Percentiles rank a stretch among this genome's conserved stretches.
These are phyloP conservation scores for Trissolcus brochymenae DNA, from an alignment of 2,888 invertebrate genomes.

Conservation along the genomic window DNA sequence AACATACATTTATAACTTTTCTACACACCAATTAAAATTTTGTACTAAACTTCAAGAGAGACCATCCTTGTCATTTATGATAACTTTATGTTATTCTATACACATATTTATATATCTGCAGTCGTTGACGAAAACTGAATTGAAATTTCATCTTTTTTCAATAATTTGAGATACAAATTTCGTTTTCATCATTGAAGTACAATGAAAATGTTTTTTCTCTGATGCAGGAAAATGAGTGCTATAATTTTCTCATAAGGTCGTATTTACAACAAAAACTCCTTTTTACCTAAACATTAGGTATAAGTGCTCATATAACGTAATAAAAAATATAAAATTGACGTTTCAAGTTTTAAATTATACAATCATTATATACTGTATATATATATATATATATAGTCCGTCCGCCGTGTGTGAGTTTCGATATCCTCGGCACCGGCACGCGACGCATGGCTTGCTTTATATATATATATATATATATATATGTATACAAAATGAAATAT, in stretches of 20 bases:
- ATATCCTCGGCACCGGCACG: too few species aligned
- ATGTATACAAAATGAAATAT: constrained; percentile 36
- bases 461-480: constrained; percentile 20
- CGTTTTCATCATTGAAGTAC: neutral
- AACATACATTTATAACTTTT: constrained; percentile 4
- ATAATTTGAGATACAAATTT: constrained; percentile 7
- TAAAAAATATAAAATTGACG: constrained; percentile 47
- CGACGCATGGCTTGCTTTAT: too few species aligned
- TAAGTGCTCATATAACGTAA: constrained; percentile 31
- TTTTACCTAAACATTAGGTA: constrained; percentile 53
- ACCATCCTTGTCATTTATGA: constrained; percentile 20
- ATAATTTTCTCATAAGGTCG: neutral
- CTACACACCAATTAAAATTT: constrained; percentile 51
- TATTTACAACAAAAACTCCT: constrained; percentile 33
- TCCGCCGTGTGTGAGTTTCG: too few species aligned
- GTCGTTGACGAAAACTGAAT: constrained; percentile 4
- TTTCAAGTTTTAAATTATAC: constrained; percentile 38
- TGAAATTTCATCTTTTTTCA: neutral
- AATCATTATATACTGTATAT: neutral
- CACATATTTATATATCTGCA: constrained; percentile 4
- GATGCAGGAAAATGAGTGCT: constrained; percentile 1
- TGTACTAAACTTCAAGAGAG: constrained; percentile 45
- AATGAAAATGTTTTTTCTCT: neutral
- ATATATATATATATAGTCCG: too few species aligned
- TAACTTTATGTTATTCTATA: neutral